Evolutionary conservation across 2,888 invertebrate species (phyloP), one percentile per base, ranked within the genome.

Genomic region (Drosophila pegasa): DNA sequence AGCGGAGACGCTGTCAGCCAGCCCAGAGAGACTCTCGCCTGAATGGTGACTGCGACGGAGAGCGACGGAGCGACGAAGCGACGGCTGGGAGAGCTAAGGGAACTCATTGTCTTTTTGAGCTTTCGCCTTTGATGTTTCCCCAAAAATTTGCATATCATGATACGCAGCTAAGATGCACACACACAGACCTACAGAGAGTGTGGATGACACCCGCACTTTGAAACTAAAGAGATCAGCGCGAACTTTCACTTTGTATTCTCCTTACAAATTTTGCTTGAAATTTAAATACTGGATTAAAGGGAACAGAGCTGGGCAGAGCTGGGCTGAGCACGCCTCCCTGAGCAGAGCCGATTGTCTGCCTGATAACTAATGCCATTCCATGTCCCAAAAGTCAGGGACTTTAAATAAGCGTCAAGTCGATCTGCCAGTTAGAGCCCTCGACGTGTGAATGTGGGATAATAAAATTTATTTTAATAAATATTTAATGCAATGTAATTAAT

Each of bases 81-180:
- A 35, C 1, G 6, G 9, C 8, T 7, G 25, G 22, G 31, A 16
- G 35, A 2, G 43, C 3, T 9, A 16, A n/a, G 56, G 33, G 14
- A 40, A 57, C 61, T 31, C 87, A 86, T 88, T 84, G 83, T 80
- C 83, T 80, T 75, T 61, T 75, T 75, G 75, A 85, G 88, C 77
- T 74, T 72, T 82, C 54, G 83, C 80, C 88, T 84, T 84, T 84
- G 83, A 84, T 84, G 83, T 84, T 82, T 64, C 65, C 65, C 52
- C 45, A 50, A 52, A 71, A 82, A 84, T 84, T 84, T 88, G 83
- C 83, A 84, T 84, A 86, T 88, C 87, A 88, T 84, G 83, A 84
- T 84, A 88, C 81, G 75, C 75, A 63, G 57, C 66, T 63, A 80
- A 79, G 65, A 69, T 62, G 51, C 48, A 43, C 37, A 52, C 47